phyloP scores from a whole-genome alignment of 2,797 vertebrate species.

The Silurus aristotelis region DNA sequence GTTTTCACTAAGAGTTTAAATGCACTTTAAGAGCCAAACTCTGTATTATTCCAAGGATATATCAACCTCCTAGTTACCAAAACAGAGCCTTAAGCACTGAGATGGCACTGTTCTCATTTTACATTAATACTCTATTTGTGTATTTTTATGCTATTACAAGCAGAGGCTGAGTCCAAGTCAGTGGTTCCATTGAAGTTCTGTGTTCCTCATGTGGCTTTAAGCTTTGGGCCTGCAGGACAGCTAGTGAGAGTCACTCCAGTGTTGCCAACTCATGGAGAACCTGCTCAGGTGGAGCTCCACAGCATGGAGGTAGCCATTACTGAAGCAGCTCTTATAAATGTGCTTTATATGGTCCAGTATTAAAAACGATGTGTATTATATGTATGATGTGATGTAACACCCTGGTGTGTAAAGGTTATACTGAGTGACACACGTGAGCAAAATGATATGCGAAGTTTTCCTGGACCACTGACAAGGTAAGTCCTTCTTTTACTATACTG shows the following conservation, averaged over 20 bases:
- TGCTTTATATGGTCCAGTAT: not conserved
- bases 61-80: not conserved
- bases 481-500: not conserved
- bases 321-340: not conserved
- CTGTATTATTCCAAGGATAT: not conserved
- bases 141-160: conserved; percentile 41
- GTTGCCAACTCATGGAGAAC: conserved; percentile 69
- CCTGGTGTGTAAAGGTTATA: conserved; percentile 70
- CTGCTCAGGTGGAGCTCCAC: conserved; percentile 79
- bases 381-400: conserved; percentile 14
- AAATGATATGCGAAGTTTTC: conserved; percentile 82
- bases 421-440: conserved; percentile 80
- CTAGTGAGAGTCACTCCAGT: conserved; percentile 76
- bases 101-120: not conserved
- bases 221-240: conserved; percentile 86
- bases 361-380: not conserved
- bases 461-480: conserved; percentile 86
- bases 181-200: conserved; percentile 78
- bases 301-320: conserved; percentile 80
- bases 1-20: not conserved
- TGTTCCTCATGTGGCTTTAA: conserved; percentile 73
- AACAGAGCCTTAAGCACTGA: not conserved
- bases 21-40: too few species aligned
- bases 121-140: not conserved
- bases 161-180: conserved; percentile 8